phyloP scores from a whole-genome alignment of 2,113 vertebrate species.

The Rhipidura dahli region DNA sequence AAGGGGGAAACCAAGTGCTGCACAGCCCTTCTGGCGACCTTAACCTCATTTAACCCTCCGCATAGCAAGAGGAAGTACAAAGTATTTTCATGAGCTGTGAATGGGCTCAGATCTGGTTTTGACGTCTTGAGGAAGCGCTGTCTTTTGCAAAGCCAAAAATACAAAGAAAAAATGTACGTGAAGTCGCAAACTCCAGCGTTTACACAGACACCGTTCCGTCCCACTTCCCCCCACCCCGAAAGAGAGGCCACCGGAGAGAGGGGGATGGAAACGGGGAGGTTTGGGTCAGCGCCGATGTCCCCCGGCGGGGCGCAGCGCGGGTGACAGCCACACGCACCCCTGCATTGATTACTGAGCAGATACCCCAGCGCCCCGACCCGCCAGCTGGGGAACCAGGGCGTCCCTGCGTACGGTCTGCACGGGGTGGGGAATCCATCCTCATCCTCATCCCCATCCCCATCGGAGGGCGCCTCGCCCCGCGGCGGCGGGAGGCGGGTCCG shows the following conservation, averaged over 20 bases:
- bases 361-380: not conserved
- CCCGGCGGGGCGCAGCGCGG: not conserved
- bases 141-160: not conserved
- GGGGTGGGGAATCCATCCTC: accelerated
- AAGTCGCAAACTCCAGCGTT: not conserved
- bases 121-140: constrained; percentile 40
- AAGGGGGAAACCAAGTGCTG: not conserved
- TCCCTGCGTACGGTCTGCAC: too few relatives aligned
- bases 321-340: not conserved
- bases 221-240: too few relatives aligned
- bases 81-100: constrained; percentile 51
- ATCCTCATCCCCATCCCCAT: not conserved
- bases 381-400: not conserved
- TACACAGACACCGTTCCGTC: not conserved
- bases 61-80: constrained; percentile 41
- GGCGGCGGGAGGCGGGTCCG: not conserved
- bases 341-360: not conserved
- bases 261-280: not conserved
- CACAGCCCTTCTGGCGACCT: not conserved
- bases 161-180: not conserved
- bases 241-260: not conserved
- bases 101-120: constrained; percentile 30
- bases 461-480: too few relatives aligned
- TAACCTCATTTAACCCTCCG: constrained; percentile 53
- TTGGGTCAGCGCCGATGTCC: not conserved